These are phyloP conservation scores for Escarpia spicata DNA, from an alignment of 2,888 invertebrate species.

Conservation along the genomic window DNA sequence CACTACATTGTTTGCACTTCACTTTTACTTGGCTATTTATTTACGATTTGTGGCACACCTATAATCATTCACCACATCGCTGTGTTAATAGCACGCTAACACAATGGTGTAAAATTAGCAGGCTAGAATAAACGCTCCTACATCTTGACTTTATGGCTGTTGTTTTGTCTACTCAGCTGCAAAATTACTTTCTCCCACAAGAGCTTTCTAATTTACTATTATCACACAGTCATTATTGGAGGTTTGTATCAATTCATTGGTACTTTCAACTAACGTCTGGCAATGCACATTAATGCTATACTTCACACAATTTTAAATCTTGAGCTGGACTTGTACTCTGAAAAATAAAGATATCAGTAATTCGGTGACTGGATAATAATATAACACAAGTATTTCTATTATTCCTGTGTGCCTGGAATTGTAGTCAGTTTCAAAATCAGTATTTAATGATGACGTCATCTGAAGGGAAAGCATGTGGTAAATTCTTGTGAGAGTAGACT, in stretches of 20 bases:
- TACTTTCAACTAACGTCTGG: neutral
- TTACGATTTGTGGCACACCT: neutral
- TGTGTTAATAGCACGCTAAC: neutral
- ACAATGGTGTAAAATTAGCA: constrained; percentile 3
- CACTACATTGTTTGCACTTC: neutral
- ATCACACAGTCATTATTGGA: neutral
- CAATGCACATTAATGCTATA: neutral
- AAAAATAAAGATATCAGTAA: neutral
- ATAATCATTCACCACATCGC: neutral
- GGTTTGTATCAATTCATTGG: neutral
- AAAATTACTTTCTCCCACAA: neutral
- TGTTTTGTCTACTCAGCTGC: neutral
- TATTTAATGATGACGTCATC: neutral
- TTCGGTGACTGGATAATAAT: neutral
- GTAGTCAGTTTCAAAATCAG: neutral
- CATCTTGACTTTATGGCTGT: neutral
- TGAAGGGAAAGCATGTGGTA: neutral
- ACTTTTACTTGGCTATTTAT: neutral
- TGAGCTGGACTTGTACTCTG: neutral
- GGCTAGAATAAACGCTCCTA: neutral
- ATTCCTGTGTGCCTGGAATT: neutral
- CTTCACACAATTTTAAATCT: neutral
- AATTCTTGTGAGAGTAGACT: neutral
- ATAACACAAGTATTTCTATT: neutral
- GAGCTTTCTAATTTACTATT: neutral